Evolutionary conservation across 2,888 invertebrate genomes (phyloP).

Genomic region (Actias luna): DNA sequence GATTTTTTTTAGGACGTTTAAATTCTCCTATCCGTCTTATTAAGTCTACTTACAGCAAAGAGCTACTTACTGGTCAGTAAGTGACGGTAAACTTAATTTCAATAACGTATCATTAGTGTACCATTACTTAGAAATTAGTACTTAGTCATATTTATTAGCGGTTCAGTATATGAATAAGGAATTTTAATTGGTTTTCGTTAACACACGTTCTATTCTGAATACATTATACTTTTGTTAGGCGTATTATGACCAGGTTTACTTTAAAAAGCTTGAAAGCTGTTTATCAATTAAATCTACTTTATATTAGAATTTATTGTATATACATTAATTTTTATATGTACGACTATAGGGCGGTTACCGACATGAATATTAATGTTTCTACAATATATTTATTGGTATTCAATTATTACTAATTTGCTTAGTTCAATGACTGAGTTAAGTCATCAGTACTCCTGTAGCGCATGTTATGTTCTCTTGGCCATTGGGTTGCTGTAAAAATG

Average conservation of each 20-base stretch:
- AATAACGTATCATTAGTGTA: too few relatives aligned
- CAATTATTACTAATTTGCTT: slow-evolving; percentile 21
- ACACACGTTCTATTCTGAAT: not conserved
- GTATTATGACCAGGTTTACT: not conserved
- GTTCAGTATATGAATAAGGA: not conserved
- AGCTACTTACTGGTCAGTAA: too few relatives aligned
- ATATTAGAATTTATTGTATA: slow-evolving; percentile 13
- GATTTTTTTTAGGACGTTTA: too few relatives aligned
- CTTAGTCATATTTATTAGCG: not conserved
- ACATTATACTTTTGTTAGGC: not conserved
- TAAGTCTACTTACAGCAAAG: too few relatives aligned
- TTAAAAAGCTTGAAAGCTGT: not conserved
- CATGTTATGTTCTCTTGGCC: slow-evolving; percentile 77
- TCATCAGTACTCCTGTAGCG: slow-evolving; percentile 75
- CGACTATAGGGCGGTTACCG: slow-evolving; percentile 15
- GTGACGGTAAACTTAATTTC: too few relatives aligned
- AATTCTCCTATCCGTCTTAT: too few relatives aligned
- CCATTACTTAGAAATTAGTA: too few relatives aligned
- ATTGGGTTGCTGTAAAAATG: slow-evolving; percentile 72
- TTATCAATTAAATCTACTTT: slow-evolving; percentile 5
- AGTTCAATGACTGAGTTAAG: slow-evolving; percentile 40
- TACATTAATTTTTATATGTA: slow-evolving; percentile 30
- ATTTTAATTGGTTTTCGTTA: not conserved
- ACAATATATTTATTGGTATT: slow-evolving; percentile 18
- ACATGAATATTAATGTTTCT: slow-evolving; percentile 29